phyloP scores from a whole-genome alignment of 2,797 vertebrate species.

The Diglossa cyanea region DNA sequence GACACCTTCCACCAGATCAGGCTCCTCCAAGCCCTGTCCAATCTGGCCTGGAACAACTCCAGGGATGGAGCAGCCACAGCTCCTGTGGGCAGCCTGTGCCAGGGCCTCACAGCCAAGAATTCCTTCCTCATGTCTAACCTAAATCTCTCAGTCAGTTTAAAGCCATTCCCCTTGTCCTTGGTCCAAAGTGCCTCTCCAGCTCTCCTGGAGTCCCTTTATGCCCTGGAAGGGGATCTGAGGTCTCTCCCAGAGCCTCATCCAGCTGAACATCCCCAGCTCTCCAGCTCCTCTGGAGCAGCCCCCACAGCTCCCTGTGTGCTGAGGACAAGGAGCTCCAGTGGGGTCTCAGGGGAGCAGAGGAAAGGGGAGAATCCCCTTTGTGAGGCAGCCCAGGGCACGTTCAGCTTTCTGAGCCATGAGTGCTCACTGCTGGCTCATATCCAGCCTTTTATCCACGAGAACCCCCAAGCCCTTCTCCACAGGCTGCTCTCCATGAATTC shows the following conservation, averaged over 20 bases:
- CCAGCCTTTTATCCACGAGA: not conserved
- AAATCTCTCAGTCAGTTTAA: not conserved
- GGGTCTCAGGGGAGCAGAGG: accelerated
- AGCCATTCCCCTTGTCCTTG: not conserved
- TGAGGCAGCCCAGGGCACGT: accelerated
- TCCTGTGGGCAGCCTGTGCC: not conserved
- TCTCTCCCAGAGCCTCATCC: not conserved
- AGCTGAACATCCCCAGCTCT: not conserved
- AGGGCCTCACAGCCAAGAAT: not conserved
- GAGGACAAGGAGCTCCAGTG: not conserved
- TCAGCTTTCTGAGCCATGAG: not conserved
- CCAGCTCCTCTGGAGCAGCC: not conserved
- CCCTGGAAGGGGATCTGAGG: not conserved
- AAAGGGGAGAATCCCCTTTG: not conserved
- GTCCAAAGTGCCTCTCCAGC: not conserved
- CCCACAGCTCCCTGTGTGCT: not conserved
- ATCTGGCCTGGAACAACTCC: not conserved
- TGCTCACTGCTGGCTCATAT: accelerated
- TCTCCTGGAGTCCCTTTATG: not conserved
- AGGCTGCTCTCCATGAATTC: not conserved
- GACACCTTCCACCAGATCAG: not conserved
- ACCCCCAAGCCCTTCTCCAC: not conserved
- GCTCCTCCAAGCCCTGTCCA: not conserved
- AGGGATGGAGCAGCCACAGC: not conserved
- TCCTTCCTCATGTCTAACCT: not conserved